Conservation (phyloP, 2,797 vertebrate species). For the Silurus lanzhouensis region DNA sequence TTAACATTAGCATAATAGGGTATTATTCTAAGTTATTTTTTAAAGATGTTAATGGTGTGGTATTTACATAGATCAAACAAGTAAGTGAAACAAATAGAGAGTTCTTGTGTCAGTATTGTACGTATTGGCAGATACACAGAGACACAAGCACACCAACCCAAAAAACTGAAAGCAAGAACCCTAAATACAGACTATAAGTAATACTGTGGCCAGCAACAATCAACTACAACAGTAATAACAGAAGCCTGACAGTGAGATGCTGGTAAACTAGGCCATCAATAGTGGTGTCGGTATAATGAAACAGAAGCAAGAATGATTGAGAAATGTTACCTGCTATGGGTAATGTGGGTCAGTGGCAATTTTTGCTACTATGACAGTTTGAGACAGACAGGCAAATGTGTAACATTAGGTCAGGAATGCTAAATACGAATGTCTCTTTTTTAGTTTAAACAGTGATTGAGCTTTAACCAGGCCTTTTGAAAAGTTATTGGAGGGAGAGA, state of each 20-base stretch:
- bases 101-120: background rate
- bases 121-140: background rate
- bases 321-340: background rate
- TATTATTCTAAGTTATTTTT: conserved; percentile 14
- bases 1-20: conserved; percentile 11
- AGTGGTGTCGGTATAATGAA: background rate
- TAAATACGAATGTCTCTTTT: background rate
- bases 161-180: too few species aligned
- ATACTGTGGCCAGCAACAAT: background rate
- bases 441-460: conserved; percentile 38
- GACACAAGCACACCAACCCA: too few species aligned
- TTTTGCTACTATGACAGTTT: too few species aligned
- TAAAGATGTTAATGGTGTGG: conserved; percentile 21
- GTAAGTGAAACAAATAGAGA: background rate
- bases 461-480: conserved; percentile 44
- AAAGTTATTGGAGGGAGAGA: conserved; percentile 8
- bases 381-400: conserved; percentile 43
- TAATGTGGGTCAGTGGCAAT: background rate
- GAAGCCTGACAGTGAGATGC: background rate
- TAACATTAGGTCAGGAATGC: conserved; percentile 59
- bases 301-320: background rate
- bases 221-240: background rate
- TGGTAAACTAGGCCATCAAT: background rate
- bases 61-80: background rate
- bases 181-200: conserved; percentile 7